A percentile compares a stretch with the other conserved stretches of the same genome.
Conservation (phyloP, 2,888 invertebrate species). For the Dasypolia templi region DNA sequence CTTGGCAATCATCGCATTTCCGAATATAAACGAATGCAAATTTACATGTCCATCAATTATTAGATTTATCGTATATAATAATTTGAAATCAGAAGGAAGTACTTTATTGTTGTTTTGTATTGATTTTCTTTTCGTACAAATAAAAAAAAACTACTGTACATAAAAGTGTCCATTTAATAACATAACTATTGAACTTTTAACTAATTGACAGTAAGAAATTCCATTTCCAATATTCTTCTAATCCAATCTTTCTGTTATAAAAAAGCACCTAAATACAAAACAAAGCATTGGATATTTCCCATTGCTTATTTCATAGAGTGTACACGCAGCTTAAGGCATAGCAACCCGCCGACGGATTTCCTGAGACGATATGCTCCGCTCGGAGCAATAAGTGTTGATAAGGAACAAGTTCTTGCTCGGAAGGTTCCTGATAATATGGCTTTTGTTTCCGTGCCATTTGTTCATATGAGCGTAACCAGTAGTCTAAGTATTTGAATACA, state of each 20-base stretch:
- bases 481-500: background rate
- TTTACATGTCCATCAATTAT: too few relatives aligned
- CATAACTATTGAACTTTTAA: background rate
- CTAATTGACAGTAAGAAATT: background rate
- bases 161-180: background rate
- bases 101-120: too few relatives aligned
- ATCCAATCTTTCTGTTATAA: background rate
- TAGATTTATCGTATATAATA: too few relatives aligned
- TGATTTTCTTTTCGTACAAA: too few relatives aligned
- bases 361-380: constrained; percentile 57
- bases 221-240: background rate
- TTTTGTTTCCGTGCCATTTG: constrained; percentile 34
- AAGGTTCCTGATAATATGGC: constrained; percentile 15
- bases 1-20: too few relatives aligned
- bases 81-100: too few relatives aligned
- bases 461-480: background rate
- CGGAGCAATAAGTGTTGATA: constrained; percentile 63
- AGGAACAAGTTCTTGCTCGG: constrained; percentile 41
- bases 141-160: too few relatives aligned
- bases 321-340: constrained; percentile 18
- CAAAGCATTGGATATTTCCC: background rate
- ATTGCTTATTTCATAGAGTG: background rate
- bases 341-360: constrained; percentile 60
- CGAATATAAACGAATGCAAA: too few relatives aligned
- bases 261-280: background rate